Evolutionary conservation across 1,140 invertebrate genomes (phyloP).

Genomic region (Drosophila elegans): DNA sequence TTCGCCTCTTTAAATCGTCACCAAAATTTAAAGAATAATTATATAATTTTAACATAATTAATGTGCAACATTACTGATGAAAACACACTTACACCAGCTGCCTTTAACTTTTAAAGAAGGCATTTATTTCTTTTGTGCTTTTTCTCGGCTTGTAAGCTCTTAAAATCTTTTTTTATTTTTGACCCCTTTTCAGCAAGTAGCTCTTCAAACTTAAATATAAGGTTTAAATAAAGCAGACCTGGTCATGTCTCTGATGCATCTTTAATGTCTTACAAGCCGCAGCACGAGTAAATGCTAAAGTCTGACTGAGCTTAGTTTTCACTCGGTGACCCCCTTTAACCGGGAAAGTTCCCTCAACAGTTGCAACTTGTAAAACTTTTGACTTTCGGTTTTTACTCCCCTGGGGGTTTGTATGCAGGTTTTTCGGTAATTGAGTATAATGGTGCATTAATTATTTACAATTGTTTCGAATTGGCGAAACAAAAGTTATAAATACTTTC

Average conservation of each 20-base stretch:
- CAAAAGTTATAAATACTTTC: slow-evolving; percentile 81
- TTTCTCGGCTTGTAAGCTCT: background rate
- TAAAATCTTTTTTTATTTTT: background rate
- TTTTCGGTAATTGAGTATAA: slow-evolving; percentile 77
- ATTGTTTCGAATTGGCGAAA: slow-evolving; percentile 70
- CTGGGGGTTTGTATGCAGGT: slow-evolving; percentile 69
- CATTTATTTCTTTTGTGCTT: too few species aligned
- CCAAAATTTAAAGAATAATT: too few species aligned
- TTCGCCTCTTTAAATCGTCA: too few species aligned
- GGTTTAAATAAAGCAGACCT: slow-evolving; percentile 16
- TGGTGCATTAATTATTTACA: slow-evolving; percentile 83
- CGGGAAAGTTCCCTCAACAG: slow-evolving; percentile 51
- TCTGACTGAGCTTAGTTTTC: slow-evolving; percentile 21
- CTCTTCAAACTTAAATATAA: slow-evolving; percentile 2
- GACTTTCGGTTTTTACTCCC: slow-evolving; percentile 46
- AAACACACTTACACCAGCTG: too few species aligned
- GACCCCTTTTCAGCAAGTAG: slow-evolving; percentile 4
- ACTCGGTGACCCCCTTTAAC: slow-evolving; percentile 17
- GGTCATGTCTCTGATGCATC: slow-evolving; percentile 35
- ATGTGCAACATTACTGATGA: too few species aligned
- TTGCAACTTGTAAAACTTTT: slow-evolving; percentile 72
- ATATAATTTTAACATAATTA: too few species aligned
- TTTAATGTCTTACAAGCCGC: slow-evolving; percentile 39
- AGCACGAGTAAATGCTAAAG: slow-evolving; percentile 22
- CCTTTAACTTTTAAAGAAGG: too few species aligned